These are phyloP conservation scores for Enteromius fasciolatus DNA, from an alignment of 2,797 vertebrate species.

Conservation along the genomic window DNA sequence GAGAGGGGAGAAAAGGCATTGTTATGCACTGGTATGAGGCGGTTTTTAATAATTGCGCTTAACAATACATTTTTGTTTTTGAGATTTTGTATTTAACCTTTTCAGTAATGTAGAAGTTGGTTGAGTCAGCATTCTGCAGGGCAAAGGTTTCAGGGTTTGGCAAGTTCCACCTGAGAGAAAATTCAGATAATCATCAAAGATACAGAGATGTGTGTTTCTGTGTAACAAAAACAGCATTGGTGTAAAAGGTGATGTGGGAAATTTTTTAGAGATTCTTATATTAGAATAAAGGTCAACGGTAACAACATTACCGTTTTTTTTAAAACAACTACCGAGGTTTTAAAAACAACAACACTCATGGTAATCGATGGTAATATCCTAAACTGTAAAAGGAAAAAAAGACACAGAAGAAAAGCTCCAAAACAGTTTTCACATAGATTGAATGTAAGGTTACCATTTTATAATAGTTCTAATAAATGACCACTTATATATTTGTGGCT, in stretches of 20 bases:
- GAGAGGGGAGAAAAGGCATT: background rate
- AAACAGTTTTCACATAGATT: too few species aligned
- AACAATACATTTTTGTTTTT: background rate
- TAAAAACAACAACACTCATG: background rate
- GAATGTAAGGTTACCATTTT: too few species aligned
- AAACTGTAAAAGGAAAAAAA: background rate
- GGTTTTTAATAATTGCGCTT: background rate
- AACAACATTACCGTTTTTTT: background rate
- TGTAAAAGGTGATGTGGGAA: background rate
- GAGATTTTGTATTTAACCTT: slow-evolving; percentile 79
- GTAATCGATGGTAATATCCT: background rate
- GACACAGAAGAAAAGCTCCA: too few species aligned
- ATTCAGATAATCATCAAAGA: background rate
- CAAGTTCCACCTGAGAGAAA: slow-evolving; percentile 88
- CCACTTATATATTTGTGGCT: background rate
- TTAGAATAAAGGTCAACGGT: background rate
- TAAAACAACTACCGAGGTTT: too few species aligned
- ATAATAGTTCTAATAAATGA: too few species aligned
- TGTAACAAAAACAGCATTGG: background rate
- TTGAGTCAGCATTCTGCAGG: slow-evolving; percentile 92
- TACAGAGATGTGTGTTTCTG: background rate
- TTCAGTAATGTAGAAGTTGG: slow-evolving; percentile 98
- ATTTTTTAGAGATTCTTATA: background rate
- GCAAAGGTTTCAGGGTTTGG: slow-evolving; percentile 90
- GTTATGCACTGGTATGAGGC: background rate